Evolutionary conservation across 2,888 invertebrate species (phyloP).

Genomic region (Silvanus unidentatus): DNA sequence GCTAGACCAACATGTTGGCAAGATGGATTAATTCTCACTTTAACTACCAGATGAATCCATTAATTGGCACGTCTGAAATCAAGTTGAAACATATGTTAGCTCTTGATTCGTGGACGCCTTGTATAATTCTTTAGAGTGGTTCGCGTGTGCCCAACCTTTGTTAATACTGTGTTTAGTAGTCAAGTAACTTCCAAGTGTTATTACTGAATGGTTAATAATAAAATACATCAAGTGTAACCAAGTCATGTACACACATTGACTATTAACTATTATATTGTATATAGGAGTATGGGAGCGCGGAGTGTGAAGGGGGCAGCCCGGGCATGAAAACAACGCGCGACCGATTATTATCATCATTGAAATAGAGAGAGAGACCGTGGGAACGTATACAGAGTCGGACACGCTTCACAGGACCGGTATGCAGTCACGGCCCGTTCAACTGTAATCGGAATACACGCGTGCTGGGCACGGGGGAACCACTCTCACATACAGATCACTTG

Average conservation of each 20-base stretch:
- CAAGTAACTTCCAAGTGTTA: conserved; percentile 2
- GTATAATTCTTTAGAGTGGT: too few species aligned
- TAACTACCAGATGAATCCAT: too few species aligned
- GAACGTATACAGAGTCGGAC: conserved; percentile 43
- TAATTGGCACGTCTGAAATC: too few species aligned
- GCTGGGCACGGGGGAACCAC: conserved; percentile 35
- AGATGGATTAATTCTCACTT: too few species aligned
- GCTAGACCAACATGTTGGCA: too few species aligned
- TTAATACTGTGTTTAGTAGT: conserved; percentile 5
- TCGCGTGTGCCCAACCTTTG: conserved; percentile 7
- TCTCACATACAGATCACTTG: conserved; percentile 1
- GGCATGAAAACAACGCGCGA: conserved; percentile 27
- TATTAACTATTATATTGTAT: too few species aligned
- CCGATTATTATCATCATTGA: conserved; percentile 11
- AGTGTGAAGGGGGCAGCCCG: conserved; percentile 2
- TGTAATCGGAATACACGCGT: conserved; percentile 36
- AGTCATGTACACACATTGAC: conserved; percentile 2
- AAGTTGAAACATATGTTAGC: too few species aligned
- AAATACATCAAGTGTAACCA: conserved; percentile 2
- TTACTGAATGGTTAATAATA: conserved; percentile 1
- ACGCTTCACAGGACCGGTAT: conserved; percentile 38
- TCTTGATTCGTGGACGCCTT: too few species aligned
- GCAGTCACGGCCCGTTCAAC: conserved; percentile 31
- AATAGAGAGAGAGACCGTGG: conserved; percentile 29
- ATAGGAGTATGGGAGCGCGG: not conserved